phyloP scores from a whole-genome alignment of 2,888 invertebrate genomes.

The Acanthosoma haemorrhoidale region DNA sequence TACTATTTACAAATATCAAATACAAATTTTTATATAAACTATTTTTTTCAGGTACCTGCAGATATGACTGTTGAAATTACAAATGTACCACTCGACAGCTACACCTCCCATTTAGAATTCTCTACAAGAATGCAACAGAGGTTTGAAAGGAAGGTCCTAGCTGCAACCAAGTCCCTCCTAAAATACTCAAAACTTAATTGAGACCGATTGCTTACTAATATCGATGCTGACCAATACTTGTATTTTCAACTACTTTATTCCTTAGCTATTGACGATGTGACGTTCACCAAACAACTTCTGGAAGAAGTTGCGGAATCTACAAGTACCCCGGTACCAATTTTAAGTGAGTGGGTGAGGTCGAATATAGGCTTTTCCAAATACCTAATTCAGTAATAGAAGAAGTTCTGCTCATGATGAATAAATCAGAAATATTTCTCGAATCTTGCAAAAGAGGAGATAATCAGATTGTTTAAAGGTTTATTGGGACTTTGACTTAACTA shows the following conservation, averaged over 20 bases:
- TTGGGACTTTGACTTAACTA: not conserved
- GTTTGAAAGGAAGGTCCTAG: not conserved
- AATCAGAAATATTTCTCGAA: not conserved
- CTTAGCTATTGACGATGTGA: not conserved
- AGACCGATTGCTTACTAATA: not conserved
- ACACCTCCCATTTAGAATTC: not conserved
- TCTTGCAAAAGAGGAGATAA: not conserved
- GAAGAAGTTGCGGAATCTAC: not conserved
- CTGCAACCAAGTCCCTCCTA: not conserved
- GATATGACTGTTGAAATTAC: not conserved
- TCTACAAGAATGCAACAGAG: not conserved
- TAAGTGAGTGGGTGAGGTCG: not conserved
- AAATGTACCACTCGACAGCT: not conserved
- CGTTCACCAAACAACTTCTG: not conserved
- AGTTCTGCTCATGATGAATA: not conserved
- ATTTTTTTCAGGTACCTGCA: not conserved
- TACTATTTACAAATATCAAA: too few species aligned
- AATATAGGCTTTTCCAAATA: not conserved
- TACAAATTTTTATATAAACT: too few species aligned
- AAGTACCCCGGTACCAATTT: not conserved
- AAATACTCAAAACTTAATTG: not conserved
- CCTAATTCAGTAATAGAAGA: not conserved
- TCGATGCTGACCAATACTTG: not conserved
- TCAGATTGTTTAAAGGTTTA: not conserved
- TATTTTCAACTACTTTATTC: not conserved